Conservation (phyloP, 2,888 invertebrate species). For the Lasioglossum malachurum region DNA sequence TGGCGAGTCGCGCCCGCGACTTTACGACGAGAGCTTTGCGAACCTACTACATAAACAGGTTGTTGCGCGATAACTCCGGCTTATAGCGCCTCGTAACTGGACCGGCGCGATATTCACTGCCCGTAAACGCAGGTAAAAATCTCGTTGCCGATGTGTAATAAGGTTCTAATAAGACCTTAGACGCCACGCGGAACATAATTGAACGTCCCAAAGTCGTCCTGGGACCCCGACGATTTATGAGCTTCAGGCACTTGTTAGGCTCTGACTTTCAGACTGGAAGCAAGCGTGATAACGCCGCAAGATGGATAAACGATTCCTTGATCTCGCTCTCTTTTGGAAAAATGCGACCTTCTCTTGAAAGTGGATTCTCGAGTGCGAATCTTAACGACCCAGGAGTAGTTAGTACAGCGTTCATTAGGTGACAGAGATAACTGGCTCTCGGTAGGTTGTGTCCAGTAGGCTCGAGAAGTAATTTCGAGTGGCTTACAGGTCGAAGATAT, state of each 20-base stretch:
- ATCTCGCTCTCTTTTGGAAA: background rate
- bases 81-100: constrained; percentile 3
- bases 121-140: background rate
- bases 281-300: background rate
- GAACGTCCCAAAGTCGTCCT: background rate
- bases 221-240: background rate
- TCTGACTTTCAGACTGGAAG: background rate
- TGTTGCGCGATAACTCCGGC: constrained; percentile 29
- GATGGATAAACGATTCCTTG: background rate
- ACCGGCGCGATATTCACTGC: background rate
- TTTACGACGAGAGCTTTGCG: constrained; percentile 43
- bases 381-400: background rate
- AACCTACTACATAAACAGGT: constrained; percentile 59
- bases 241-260: background rate
- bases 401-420: background rate
- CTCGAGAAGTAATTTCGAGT: background rate
- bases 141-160: background rate
- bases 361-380: background rate
- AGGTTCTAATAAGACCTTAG: background rate
- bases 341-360: background rate
- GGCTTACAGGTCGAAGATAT: background rate
- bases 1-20: constrained; percentile 33
- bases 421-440: background rate
- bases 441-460: background rate
- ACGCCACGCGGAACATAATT: background rate